These are phyloP conservation scores for Tetropium fuscum DNA, from an alignment of 2,888 invertebrate genomes.

Conservation along the genomic window DNA sequence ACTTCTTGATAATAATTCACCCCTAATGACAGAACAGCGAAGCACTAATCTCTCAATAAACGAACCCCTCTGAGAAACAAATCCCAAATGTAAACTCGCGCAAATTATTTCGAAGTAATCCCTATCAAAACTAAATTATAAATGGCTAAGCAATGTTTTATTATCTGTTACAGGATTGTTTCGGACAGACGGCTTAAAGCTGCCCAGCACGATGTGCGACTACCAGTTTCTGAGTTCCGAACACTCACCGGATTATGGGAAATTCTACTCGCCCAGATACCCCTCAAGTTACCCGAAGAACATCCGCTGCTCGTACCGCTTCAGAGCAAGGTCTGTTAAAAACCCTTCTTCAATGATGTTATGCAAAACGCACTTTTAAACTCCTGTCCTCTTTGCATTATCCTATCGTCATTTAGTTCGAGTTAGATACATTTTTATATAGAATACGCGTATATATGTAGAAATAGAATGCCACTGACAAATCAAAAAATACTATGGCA, in stretches of 20 bases:
- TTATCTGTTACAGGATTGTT: constrained; percentile 76
- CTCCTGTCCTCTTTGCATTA: too few species aligned
- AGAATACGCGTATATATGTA: too few species aligned
- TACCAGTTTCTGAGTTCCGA: constrained; percentile 85
- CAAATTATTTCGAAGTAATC: constrained; percentile 18
- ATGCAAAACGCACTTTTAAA: too few species aligned
- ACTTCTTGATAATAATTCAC: too few species aligned
- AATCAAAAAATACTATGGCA: too few species aligned
- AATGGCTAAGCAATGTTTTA: constrained; percentile 9
- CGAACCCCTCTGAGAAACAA: constrained; percentile 1
- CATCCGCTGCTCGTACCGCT: constrained; percentile 89
- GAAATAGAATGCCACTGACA: too few species aligned
- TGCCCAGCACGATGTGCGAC: constrained; percentile 85
- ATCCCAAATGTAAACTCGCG: constrained; percentile 7
- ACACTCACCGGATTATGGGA: constrained; percentile 77
- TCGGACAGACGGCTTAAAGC: constrained; percentile 82
- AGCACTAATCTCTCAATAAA: background rate
- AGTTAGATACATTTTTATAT: too few species aligned
- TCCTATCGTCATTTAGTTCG: too few species aligned
- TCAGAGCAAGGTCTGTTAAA: constrained; percentile 81
- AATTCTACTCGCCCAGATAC: constrained; percentile 93
- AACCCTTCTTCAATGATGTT: background rate
- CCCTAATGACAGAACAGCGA: background rate
- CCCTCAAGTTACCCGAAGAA: constrained; percentile 96
- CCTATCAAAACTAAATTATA: constrained; percentile 7